Evolutionary conservation across 1,140 invertebrate genomes (phyloP), one percentile per base, ranked within the genome.

Genomic region (Pteromalus puparum): DNA sequence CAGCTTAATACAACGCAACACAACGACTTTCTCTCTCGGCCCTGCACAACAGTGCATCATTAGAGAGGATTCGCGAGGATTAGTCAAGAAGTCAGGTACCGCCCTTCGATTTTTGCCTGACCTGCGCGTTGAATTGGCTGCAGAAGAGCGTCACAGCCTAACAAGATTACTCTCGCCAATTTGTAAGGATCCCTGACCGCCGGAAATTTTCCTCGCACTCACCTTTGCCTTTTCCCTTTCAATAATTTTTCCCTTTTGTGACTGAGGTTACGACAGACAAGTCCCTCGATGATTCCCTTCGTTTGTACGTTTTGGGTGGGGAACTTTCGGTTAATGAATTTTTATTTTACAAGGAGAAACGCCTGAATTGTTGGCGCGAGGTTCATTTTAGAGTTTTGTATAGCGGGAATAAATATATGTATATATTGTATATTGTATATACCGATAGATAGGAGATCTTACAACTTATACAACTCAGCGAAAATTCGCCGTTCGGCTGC

Each of bases 91-190:
- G 81, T 76, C 81, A 83, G 74, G 74, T 76, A 83, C 10, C 34
- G 7, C 13, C 53, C 34, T 28, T 26, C 18, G 38, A 28, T 46
- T 53, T 30, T 53, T 28, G 46, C 46, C 7, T 61, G 53, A n/a
- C 53, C 1, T 18, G 53, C 53, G 53, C 53, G 53, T 61, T 61
- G 53, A 61, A 61, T 53, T 2, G 48, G 3, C 48, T 53, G 48
- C 12, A 53, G 65, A 83, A 86, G 82, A 78, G 85, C 84, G 87
- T 89, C 82, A 89, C 85, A 83, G 86, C 34, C 80, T 90, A 89
- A 90, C 88, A 67, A 90, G 88, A 91, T 91, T 89, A 91, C 65
- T 9, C 28, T 82, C 67, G 86, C 70, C 76, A 85, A 88, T 88
- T 89, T 87, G 79, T 87, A 86, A 86, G 76, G 82, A 81, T 87